Conservation (phyloP, 2,797 vertebrate species). For the Xenopus petersii region DNA sequence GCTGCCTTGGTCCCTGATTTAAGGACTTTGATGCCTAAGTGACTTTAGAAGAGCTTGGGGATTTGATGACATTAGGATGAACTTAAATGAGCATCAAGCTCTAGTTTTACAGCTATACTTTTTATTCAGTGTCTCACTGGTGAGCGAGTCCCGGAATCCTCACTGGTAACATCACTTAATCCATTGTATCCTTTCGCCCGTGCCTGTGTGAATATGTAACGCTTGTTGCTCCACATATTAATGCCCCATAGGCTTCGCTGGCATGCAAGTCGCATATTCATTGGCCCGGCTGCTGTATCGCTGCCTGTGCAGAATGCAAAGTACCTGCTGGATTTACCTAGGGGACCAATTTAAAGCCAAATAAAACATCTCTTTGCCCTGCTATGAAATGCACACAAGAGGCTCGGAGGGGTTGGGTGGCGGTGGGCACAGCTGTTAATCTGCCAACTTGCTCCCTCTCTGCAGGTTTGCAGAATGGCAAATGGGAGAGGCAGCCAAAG, state of each 20-base stretch:
- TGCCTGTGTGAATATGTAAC: background rate
- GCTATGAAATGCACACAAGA: constrained; percentile 35
- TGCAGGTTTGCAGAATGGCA: constrained; percentile 23
- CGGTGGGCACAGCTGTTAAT: constrained; percentile 33
- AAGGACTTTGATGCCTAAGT: too few relatives aligned
- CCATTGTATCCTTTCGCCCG: background rate
- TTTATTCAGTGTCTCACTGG: background rate
- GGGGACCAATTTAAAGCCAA: constrained; percentile 43
- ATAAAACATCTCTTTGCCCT: constrained; percentile 37
- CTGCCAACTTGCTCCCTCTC: constrained; percentile 28
- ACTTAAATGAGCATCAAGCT: background rate
- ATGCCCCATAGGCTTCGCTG: constrained; percentile 22
- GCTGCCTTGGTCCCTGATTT: too few relatives aligned
- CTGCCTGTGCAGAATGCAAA: constrained; percentile 42
- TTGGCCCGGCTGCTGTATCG: constrained; percentile 26
- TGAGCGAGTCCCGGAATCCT: too few relatives aligned
- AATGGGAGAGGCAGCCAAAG: constrained; percentile 39
- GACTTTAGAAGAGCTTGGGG: background rate
- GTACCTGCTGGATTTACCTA: constrained; percentile 37
- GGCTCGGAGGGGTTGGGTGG: constrained; percentile 31
- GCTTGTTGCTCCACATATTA: background rate
- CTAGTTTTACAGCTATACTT: background rate
- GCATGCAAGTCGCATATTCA: constrained; percentile 4
- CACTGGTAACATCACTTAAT: background rate
- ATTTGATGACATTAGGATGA: background rate